Base-by-base conservation (phyloP, 2,888 invertebrate species). In the Mimas tiliae region DNA sequence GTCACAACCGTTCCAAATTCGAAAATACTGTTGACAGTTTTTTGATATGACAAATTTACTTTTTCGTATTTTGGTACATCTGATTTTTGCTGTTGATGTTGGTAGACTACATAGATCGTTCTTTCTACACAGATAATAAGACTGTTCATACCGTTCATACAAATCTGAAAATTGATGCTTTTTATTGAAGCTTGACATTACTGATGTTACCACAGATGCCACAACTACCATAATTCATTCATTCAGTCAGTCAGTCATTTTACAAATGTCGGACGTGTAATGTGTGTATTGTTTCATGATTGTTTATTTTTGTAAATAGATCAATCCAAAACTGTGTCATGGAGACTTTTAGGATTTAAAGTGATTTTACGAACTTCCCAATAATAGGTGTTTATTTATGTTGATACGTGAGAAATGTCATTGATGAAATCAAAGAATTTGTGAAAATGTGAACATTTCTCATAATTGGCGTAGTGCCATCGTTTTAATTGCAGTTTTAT, bases 381-480 rank as follows among this genome's bases (percentile, higher is more conserved):
- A 19, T 16, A 21, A 67, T 73, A 70, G 68, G 63, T 69, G 72
- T 65, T 65, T 14, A 42, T 11, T 69, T 67, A 68, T 62, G 65
- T 69, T 65, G 63, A 70, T 74, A 72, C 65, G 69, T 68, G 65
- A 65, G 67, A 71, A 69, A 79, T 75, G 75, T 73, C 77, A 84
- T 82, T 87, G 80, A 88, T 75, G 73, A 81, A 80, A 73, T 72
- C 72, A 71, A 86, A 82, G 83, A 86, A 83, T 90, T 86, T 82
- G 83, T 87, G 84, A 92, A 92, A 89, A 93, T 93, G 93, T 89
- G 88, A 91, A 88, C 85, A 84, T 85, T 87, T 84, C 80, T 87
- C 75, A 82, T 81, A 84, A 86, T 93, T 93, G 93, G 93, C 93
- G 88, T 87, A 73, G 85, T 93, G 93, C 93, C 93, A 93, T 88